Base-by-base conservation (phyloP, 2,888 invertebrate species). In the Pseudococcus jackbeardsleyi region DNA sequence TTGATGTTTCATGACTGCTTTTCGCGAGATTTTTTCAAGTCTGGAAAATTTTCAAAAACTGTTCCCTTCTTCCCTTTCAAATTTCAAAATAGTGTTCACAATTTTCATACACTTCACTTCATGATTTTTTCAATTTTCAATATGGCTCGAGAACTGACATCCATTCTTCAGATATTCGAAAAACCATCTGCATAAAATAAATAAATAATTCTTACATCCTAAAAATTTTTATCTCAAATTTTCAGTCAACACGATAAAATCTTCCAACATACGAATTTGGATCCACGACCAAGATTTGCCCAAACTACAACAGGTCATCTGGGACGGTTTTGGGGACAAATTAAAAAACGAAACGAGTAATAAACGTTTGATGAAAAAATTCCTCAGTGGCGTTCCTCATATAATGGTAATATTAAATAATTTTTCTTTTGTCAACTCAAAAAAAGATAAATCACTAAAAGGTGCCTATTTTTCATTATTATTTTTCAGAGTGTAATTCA, bases 241-340 rank as follows among this genome's bases (percentile, higher is more conserved):
- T 26, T 84, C 72, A 89, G 89, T 84, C 12, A 39, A 87, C 91
- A 95, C 95, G 91, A 95, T 96, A 90, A 96, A 95, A 91, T 94
- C 96, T 89, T 96, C 97, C 90, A 97, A 97, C 91, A 97, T 98
- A 90, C 93, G 98, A 90, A 98, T 98, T 93, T 98, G 98, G 98
- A 97, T 98, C 90, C 97, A 98, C 92, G 97, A 98, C 92, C 95
- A 96, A 91, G 97, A 98, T 92, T 94, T 98, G 91, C 94, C 94
- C 86, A 95, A 96, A 90, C 93, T 98, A 90, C 97, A 97, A 92
- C 95, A 96, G 91, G 96, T 97, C 6, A 93, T 98, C 87, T 96
- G 97, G 96, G 96, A 96, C 91, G 98, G 98, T 0, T 96, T 97
- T 91, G 98, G 98, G 0, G 93, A 95, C 89, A 94, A 96, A 90